phyloP scores from a whole-genome alignment of 2,113 vertebrate species.

The Caranx ignobilis region DNA sequence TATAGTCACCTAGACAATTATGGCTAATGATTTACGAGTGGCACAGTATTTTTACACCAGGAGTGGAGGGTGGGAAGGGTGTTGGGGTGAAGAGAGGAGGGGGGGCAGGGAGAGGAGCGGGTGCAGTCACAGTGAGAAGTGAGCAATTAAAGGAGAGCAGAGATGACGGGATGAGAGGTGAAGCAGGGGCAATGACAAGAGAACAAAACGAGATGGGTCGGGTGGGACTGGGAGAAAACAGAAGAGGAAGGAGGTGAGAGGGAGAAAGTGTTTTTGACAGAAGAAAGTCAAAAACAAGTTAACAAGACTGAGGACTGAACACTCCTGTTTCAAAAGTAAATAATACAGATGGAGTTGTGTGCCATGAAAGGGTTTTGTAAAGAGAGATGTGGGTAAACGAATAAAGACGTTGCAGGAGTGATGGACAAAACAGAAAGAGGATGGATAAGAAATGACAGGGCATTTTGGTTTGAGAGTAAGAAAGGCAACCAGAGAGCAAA shows the following conservation, averaged over 20 bases:
- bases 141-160: slow-evolving; percentile 38
- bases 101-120: slow-evolving; percentile 1
- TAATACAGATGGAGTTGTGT: neutral
- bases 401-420: neutral
- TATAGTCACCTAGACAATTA: slow-evolving; percentile 83
- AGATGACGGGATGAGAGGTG: slow-evolving; percentile 36
- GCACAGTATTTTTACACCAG: slow-evolving; percentile 55
- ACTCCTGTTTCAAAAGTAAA: slow-evolving; percentile 6
- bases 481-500: neutral
- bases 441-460: neutral
- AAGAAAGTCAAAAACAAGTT: slow-evolving; percentile 31
- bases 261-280: slow-evolving; percentile 41
- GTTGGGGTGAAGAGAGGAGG: neutral
- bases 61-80: neutral
- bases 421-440: neutral
- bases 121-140: slow-evolving; percentile 24
- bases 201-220: slow-evolving; percentile 11
- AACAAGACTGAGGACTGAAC: slow-evolving; percentile 17
- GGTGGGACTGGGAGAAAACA: neutral
- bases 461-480: neutral
- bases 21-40: slow-evolving; percentile 78
- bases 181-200: neutral
- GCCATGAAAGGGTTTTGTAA: neutral
- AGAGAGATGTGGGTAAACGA: neutral
- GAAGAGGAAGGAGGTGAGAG: neutral